Conservation (phyloP, 1,140 invertebrate species). For the Chironomus striatipennis region DNA sequence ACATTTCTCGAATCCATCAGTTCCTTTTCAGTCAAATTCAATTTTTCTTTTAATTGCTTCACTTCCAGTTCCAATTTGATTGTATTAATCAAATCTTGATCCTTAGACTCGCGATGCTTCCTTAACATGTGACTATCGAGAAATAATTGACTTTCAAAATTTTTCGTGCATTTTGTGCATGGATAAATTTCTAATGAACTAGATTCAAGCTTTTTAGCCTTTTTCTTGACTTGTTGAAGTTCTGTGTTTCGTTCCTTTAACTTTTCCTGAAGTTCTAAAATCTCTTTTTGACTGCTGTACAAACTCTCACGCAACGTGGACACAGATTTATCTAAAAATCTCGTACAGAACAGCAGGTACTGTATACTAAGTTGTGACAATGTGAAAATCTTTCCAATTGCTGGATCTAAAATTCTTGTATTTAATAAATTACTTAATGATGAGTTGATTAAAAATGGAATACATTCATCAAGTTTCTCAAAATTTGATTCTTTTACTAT, state of each 20-base stretch:
- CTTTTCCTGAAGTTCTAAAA: conserved; percentile 30
- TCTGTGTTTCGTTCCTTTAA: conserved; percentile 33
- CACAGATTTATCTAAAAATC: conserved; percentile 35
- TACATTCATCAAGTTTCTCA: conserved; percentile 33
- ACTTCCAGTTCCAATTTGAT: conserved; percentile 40
- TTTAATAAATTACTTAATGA: conserved; percentile 34
- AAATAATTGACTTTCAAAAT: conserved; percentile 37
- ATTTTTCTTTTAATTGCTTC: conserved; percentile 37
- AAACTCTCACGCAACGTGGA: conserved; percentile 31
- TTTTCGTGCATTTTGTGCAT: conserved; percentile 38
- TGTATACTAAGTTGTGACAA: conserved; percentile 38
- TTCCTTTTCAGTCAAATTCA: conserved; percentile 35
- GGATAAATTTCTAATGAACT: conserved; percentile 37
- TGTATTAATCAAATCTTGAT: conserved; percentile 35
- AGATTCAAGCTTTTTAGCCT: conserved; percentile 35
- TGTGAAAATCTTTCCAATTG: conserved; percentile 37
- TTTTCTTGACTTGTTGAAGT: conserved; percentile 35
- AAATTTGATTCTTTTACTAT: conserved; percentile 35
- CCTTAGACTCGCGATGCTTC: conserved; percentile 30
- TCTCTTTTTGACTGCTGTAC: conserved; percentile 31
- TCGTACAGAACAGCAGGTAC: conserved; percentile 37
- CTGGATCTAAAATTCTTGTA: conserved; percentile 36
- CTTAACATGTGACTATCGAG: conserved; percentile 31
- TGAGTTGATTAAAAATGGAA: conserved; percentile 35
- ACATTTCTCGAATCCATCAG: conserved; percentile 28